Evolutionary conservation across 2,888 invertebrate species (phyloP).

Genomic region (Chrysolina haemoptera): DNA sequence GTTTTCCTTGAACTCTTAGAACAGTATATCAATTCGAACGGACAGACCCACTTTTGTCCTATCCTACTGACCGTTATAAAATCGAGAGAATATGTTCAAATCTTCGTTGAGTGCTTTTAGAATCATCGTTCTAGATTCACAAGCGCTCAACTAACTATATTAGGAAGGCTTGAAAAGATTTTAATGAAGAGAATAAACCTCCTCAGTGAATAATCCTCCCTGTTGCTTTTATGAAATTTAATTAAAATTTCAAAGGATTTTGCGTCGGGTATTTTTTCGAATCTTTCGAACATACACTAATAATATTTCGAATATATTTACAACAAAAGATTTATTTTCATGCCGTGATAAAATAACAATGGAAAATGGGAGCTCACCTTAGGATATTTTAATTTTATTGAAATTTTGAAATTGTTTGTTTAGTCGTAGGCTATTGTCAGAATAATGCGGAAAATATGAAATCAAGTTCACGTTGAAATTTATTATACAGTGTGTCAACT

Average conservation of each 20-base stretch:
- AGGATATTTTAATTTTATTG: conserved; percentile 35
- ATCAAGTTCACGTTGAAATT: background rate
- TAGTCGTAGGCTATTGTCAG: conserved; percentile 6
- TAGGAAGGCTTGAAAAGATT: conserved; percentile 17
- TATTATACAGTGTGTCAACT: too few species aligned
- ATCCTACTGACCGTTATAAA: background rate
- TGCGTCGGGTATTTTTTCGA: background rate
- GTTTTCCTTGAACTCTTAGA: background rate
- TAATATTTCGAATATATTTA: conserved; percentile 11
- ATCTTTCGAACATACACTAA: conserved; percentile 20
- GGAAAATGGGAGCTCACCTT: conserved; percentile 27
- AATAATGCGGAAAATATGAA: conserved; percentile 11
- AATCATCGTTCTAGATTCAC: background rate
- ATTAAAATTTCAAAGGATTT: conserved; percentile 19
- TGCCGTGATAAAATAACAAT: conserved; percentile 22
- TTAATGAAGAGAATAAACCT: conserved; percentile 24
- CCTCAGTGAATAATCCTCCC: background rate
- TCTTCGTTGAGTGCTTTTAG: background rate
- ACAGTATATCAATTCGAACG: background rate
- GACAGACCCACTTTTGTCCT: background rate
- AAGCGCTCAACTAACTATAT: background rate
- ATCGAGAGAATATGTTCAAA: background rate
- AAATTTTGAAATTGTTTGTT: conserved; percentile 27
- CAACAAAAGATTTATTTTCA: conserved; percentile 25
- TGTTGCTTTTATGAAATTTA: conserved; percentile 10